These are phyloP conservation scores for Planococcus citri DNA, from an alignment of 1,140 invertebrate genomes.

Conservation along the genomic window DNA sequence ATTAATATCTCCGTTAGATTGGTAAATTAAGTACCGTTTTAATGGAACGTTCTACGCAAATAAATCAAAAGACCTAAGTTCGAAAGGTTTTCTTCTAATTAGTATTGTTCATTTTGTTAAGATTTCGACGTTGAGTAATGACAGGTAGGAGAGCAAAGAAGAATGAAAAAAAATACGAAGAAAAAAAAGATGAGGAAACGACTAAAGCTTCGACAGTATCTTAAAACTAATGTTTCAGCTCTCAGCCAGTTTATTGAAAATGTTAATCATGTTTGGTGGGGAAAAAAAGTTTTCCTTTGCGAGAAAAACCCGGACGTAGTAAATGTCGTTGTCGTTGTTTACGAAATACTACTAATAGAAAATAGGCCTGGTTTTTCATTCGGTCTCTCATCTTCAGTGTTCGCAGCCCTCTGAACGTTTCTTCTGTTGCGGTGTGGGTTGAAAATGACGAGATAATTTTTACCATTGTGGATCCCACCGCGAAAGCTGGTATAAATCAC, in stretches of 20 bases:
- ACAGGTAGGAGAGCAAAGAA: not conserved
- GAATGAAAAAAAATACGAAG: no score
- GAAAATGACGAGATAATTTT: no score
- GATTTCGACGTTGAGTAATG: constrained; percentile 1
- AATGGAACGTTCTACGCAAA: not conserved
- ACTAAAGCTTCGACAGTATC: not conserved
- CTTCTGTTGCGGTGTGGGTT: no score
- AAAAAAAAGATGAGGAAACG: not conserved
- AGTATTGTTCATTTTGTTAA: not conserved
- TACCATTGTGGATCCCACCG: no score
- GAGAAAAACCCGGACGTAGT: no score
- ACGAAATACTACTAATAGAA: no score
- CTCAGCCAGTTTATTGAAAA: not conserved
- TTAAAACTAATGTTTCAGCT: not conserved
- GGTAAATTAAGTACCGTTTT: not conserved
- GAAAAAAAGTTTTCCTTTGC: no score
- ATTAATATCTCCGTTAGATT: not conserved
- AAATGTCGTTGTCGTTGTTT: no score
- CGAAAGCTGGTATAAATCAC: no score
- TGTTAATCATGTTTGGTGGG: not conserved
- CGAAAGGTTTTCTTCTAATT: not conserved
- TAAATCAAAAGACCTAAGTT: not conserved
- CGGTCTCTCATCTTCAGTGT: no score
- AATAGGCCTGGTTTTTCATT: no score
- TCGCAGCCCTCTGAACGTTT: no score